phyloP scores from a whole-genome alignment of 2,797 vertebrate species.

The Bovichtus variegatus region DNA sequence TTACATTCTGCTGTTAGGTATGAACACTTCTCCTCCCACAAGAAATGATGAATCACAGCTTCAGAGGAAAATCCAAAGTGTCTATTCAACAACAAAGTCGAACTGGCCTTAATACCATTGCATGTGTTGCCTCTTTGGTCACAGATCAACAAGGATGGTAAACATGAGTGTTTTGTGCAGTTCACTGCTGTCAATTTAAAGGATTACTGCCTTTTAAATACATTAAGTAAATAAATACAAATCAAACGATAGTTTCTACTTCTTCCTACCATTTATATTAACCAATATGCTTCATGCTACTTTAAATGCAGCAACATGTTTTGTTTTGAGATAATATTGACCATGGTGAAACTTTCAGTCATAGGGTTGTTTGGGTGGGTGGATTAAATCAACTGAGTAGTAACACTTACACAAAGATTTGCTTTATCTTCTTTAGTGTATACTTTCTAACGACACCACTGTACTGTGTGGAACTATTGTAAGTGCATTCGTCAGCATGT shows the following conservation, averaged over 20 bases:
- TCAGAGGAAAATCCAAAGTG: slow-evolving; percentile 20
- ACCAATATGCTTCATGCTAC: background rate
- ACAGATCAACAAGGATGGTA: slow-evolving; percentile 5
- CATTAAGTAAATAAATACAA: background rate
- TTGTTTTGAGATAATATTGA: slow-evolving; percentile 46
- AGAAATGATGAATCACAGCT: slow-evolving; percentile 22
- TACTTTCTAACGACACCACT: background rate
- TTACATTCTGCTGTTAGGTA: slow-evolving; percentile 14
- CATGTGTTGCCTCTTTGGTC: slow-evolving; percentile 12
- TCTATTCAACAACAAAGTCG: slow-evolving; percentile 17
- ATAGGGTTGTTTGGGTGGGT: background rate
- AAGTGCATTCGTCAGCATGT: background rate
- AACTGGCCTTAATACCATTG: slow-evolving; percentile 9
- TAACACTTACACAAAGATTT: background rate
- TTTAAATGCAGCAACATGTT: background rate
- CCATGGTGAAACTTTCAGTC: slow-evolving; percentile 33
- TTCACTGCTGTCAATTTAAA: slow-evolving; percentile 8
- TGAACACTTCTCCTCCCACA: slow-evolving; percentile 23
- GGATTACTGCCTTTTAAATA: slow-evolving; percentile 13
- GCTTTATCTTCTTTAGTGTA: background rate
- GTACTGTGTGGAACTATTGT: background rate
- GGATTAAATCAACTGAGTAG: background rate
- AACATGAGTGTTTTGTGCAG: slow-evolving; percentile 5
- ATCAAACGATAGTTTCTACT: background rate
- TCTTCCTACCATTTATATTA: background rate